phyloP scores from a whole-genome alignment of 2,113 vertebrate species.

The cattle (Bos taurus) region DNA sequence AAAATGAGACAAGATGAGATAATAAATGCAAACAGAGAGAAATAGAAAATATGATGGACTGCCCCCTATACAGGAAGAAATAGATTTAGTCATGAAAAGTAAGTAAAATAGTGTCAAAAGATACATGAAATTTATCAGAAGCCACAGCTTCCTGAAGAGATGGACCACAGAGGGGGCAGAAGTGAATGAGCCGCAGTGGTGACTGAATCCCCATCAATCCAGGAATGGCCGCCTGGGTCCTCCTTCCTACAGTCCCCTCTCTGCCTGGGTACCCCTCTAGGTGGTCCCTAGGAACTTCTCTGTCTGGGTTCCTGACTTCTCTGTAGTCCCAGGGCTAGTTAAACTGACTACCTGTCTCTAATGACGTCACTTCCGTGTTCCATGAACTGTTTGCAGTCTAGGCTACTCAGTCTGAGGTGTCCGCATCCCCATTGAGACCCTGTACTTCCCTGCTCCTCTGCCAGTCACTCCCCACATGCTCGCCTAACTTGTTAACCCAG shows the following conservation, averaged over 20 bases:
- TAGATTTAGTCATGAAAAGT: neutral
- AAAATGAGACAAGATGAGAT: neutral
- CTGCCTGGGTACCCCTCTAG: neutral
- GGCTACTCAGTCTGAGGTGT: neutral
- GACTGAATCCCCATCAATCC: accelerated
- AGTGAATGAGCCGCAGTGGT: neutral
- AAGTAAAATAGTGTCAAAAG: neutral
- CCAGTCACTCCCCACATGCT: too few relatives aligned
- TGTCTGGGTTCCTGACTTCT: neutral
- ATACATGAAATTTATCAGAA: neutral
- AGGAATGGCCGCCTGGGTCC: accelerated
- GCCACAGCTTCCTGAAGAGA: neutral
- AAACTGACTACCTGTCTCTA: neutral
- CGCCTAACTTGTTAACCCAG: neutral
- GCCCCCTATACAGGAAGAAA: neutral
- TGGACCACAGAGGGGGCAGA: too few relatives aligned
- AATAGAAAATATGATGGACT: neutral
- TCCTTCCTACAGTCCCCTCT: neutral
- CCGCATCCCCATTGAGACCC: neutral
- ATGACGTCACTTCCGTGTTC: neutral
- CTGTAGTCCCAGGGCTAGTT: neutral
- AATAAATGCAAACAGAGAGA: neutral
- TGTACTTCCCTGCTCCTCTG: neutral
- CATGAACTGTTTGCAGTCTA: neutral
- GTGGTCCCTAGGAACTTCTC: neutral